phyloP scores from a whole-genome alignment of 2,113 vertebrate genomes.

The Coturnix japonica region DNA sequence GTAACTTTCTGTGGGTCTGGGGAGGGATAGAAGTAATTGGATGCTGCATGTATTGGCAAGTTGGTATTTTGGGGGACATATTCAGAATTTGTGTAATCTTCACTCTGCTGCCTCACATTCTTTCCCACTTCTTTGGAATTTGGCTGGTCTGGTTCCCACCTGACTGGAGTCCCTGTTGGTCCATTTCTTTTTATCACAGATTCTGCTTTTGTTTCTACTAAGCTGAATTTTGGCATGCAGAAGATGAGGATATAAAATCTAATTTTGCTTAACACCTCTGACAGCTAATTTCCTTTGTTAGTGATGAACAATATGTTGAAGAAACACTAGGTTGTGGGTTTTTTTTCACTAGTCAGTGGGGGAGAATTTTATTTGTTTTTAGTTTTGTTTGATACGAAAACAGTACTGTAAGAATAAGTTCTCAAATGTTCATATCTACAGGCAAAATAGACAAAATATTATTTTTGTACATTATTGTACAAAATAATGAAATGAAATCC shows the following conservation, averaged over 20 bases:
- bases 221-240: neutral
- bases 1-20: neutral
- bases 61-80: accelerated
- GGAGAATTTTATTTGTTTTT: neutral
- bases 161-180: neutral
- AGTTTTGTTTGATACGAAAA: neutral
- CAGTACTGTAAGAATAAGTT: neutral
- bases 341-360: neutral
- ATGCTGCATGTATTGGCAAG: neutral
- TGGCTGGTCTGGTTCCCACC: neutral
- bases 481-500: neutral
- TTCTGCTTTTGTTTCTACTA: neutral
- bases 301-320: neutral
- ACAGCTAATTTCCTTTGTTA: neutral
- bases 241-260: neutral
- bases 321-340: neutral
- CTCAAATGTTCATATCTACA: neutral
- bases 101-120: accelerated
- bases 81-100: neutral
- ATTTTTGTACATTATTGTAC: neutral
- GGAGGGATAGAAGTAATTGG: neutral
- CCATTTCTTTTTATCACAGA: neutral
- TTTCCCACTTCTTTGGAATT: neutral
- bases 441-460: neutral
- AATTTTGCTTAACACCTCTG: neutral